These are phyloP conservation scores for Leptestheria dahalacensis DNA, from an alignment of 1,140 invertebrate species.

Conservation along the genomic window DNA sequence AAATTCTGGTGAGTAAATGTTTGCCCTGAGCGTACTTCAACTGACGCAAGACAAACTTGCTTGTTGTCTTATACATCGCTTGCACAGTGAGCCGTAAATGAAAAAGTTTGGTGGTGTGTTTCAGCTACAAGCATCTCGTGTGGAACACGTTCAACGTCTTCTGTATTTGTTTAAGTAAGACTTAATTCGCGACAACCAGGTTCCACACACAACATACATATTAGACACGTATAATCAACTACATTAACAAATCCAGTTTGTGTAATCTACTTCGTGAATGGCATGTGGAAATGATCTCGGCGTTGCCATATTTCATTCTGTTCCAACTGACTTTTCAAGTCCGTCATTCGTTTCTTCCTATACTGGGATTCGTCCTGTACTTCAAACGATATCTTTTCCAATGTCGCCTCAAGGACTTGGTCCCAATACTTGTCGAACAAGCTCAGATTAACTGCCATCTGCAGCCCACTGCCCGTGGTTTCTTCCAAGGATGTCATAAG, in stretches of 20 bases:
- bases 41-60: too few relatives aligned
- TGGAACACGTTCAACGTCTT: too few relatives aligned
- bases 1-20: too few relatives aligned
- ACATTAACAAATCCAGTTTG: neutral
- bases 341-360: neutral
- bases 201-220: too few relatives aligned
- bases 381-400: neutral
- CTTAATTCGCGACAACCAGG: too few relatives aligned
- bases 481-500: neutral
- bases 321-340: neutral
- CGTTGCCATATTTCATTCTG: neutral
- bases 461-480: neutral
- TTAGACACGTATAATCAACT: too few relatives aligned
- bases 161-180: too few relatives aligned
- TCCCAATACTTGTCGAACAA: neutral
- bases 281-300: neutral
- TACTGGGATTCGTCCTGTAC: neutral
- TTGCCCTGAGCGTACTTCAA: too few relatives aligned
- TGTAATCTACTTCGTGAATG: neutral
- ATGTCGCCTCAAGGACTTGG: neutral
- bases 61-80: too few relatives aligned
- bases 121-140: too few relatives aligned
- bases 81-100: too few relatives aligned
- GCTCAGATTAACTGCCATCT: slow-evolving; percentile 5
- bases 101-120: too few relatives aligned